Conservation (phyloP, 2,113 vertebrate species). For the Morone saxatilis region DNA sequence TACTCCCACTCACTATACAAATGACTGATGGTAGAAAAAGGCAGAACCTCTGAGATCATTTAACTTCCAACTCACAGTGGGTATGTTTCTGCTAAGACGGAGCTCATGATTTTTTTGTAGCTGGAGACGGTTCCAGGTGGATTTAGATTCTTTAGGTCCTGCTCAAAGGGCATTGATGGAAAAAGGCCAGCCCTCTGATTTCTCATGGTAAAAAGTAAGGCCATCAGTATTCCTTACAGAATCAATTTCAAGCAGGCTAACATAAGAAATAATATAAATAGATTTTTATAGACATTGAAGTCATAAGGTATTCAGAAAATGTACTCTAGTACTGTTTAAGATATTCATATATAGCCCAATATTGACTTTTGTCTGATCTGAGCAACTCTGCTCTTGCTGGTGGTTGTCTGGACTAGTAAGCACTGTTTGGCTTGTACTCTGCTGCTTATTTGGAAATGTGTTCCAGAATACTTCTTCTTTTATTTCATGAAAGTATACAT, state of each 20-base stretch:
- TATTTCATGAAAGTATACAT: background rate
- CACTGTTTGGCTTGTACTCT: background rate
- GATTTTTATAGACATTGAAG: constrained; percentile 20
- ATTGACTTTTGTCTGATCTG: constrained; percentile 19
- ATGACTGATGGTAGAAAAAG: constrained; percentile 27
- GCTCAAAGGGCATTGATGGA: background rate
- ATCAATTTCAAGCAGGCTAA: background rate
- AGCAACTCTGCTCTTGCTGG: background rate
- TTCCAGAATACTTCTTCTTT: background rate
- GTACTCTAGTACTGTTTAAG: background rate
- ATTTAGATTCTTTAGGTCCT: constrained; percentile 29
- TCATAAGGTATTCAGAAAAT: constrained; percentile 22
- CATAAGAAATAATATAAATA: background rate
- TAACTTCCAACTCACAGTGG: constrained; percentile 25
- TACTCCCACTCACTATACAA: constrained; percentile 11
- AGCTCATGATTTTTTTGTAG: constrained; percentile 42
- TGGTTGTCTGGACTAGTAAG: constrained; percentile 23
- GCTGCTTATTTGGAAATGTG: constrained; percentile 27
- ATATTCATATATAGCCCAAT: constrained; percentile 15
- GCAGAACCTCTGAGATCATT: constrained; percentile 38
- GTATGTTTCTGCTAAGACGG: constrained; percentile 35
- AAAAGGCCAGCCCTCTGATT: constrained; percentile 27
- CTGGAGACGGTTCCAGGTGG: constrained; percentile 26
- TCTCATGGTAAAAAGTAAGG: constrained; percentile 11
- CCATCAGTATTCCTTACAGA: background rate